phyloP scores from a whole-genome alignment of 1,140 invertebrate genomes.

The Dinothrombium tinctorium region DNA sequence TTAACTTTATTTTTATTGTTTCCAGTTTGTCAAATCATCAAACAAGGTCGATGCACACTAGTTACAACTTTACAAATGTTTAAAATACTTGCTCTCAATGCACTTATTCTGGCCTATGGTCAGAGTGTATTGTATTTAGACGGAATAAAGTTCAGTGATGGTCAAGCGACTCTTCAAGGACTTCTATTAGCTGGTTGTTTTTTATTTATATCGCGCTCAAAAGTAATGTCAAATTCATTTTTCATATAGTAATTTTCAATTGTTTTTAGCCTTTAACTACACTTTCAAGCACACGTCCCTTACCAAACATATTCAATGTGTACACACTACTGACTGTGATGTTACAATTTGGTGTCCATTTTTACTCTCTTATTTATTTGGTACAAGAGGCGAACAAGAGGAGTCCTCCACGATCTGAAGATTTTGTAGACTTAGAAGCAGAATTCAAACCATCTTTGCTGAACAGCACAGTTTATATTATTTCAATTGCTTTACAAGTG shows the following conservation, averaged over 20 bases:
- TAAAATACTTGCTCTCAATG: slow-evolving; percentile 97
- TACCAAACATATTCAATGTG: slow-evolving; percentile 96
- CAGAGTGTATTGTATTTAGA: slow-evolving; percentile 95
- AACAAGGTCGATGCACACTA: slow-evolving; percentile 92
- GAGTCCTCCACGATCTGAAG: slow-evolving; percentile 9
- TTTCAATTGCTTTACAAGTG: slow-evolving; percentile 87
- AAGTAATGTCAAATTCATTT: slow-evolving; percentile 49
- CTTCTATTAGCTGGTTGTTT: slow-evolving; percentile 84
- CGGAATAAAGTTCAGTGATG: slow-evolving; percentile 92
- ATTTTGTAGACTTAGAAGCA: slow-evolving; percentile 43
- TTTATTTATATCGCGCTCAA: slow-evolving; percentile 90
- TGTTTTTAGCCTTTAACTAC: slow-evolving; percentile 59
- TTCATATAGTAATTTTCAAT: background rate
- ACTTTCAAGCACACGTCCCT: slow-evolving; percentile 71
- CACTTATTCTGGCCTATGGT: slow-evolving; percentile 87
- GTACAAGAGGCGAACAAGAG: slow-evolving; percentile 39
- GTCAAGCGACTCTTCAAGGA: slow-evolving; percentile 72
- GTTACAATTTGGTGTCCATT: slow-evolving; percentile 84
- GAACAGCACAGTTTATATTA: slow-evolving; percentile 94
- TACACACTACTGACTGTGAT: slow-evolving; percentile 91
- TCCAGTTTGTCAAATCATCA: slow-evolving; percentile 92
- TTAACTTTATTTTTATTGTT: slow-evolving; percentile 17
- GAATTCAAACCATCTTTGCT: slow-evolving; percentile 77
- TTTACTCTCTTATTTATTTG: slow-evolving; percentile 66
- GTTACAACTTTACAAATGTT: slow-evolving; percentile 99